Evolutionary conservation across 2,797 vertebrate genomes (phyloP).

Genomic region (Xiphorhynchus erythropygius): DNA sequence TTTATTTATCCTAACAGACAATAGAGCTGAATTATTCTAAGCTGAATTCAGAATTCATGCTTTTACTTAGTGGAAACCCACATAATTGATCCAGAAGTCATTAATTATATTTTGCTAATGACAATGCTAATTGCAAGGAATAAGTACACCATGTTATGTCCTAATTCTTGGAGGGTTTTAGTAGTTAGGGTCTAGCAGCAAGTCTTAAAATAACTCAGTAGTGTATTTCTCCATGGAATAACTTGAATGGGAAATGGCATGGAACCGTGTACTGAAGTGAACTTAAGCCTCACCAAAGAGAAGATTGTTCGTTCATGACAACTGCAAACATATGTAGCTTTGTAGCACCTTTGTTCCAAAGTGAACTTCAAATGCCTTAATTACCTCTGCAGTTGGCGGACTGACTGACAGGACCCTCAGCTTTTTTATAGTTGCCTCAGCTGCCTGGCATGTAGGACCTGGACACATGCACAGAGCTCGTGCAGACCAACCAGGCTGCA

Average conservation of each 20-base stretch:
- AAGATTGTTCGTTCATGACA: not conserved
- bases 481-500: not conserved
- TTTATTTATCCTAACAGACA: conserved; percentile 25
- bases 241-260: not conserved
- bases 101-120: not conserved
- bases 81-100: not conserved
- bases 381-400: not conserved
- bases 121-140: not conserved
- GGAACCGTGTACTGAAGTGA: not conserved
- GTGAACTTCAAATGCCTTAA: not conserved
- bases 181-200: not conserved
- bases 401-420: not conserved
- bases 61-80: not conserved
- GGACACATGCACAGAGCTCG: not conserved
- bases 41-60: not conserved
- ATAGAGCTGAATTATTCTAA: not conserved
- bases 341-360: not conserved
- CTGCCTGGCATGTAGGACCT: rapidly evolving
- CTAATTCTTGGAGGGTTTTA: not conserved
- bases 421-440: not conserved
- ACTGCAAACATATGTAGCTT: not conserved
- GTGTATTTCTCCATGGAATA: not conserved
- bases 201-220: not conserved
- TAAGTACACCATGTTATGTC: not conserved
- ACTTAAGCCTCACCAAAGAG: not conserved